phyloP scores from a whole-genome alignment of 2,797 vertebrate genomes.

The Leucoraja ocellata region DNA sequence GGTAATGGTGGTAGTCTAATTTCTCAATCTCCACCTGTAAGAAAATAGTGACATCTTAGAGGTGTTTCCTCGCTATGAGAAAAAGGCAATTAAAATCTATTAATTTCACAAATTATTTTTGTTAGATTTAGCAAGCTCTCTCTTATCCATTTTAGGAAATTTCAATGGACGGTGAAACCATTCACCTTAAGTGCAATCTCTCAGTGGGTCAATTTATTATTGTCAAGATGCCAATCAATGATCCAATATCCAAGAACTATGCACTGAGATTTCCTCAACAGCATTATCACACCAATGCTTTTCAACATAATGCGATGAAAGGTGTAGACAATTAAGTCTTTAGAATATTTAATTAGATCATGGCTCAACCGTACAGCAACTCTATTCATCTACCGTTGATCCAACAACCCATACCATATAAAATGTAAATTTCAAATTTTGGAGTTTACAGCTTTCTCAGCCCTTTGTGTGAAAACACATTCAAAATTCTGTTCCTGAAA shows the following conservation, averaged over 20 bases:
- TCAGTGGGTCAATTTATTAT: not conserved
- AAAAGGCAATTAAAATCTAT: not conserved
- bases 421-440: not conserved
- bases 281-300: not conserved
- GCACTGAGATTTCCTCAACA: not conserved
- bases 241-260: not conserved
- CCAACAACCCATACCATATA: not conserved
- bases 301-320: not conserved
- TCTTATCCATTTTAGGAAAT: not conserved
- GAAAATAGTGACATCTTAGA: slow-evolving; percentile 29
- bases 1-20: slow-evolving; percentile 82
- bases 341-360: not conserved
- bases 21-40: slow-evolving; percentile 80
- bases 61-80: not conserved
- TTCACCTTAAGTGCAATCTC: not conserved
- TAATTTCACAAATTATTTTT: not conserved
- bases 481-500: not conserved
- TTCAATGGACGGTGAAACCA: not conserved
- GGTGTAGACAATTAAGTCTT: not conserved
- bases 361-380: no score
- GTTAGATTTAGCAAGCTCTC: not conserved
- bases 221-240: not conserved
- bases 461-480: not conserved
- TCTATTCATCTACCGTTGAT: not conserved
- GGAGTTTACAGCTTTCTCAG: not conserved